phyloP scores from a whole-genome alignment of 2,113 vertebrate genomes.

The Mastomys natalensis region DNA sequence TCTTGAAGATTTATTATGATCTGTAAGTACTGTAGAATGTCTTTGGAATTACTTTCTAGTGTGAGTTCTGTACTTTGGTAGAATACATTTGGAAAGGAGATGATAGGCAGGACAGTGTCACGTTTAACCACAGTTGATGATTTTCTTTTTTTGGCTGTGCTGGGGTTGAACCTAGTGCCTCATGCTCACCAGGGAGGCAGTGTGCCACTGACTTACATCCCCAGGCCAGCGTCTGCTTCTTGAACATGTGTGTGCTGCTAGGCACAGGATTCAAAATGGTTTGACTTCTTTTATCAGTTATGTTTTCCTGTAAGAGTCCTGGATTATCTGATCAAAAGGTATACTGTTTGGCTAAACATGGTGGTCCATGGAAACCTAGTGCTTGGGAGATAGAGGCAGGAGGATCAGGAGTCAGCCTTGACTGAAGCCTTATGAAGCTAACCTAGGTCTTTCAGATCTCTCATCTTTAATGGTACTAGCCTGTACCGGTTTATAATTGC shows the following conservation, averaged over 20 bases:
- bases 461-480: background rate
- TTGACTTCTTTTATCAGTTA: background rate
- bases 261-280: background rate
- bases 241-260: background rate
- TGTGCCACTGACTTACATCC: background rate
- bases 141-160: background rate
- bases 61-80: background rate
- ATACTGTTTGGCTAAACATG: background rate
- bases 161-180: background rate
- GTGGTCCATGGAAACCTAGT: background rate
- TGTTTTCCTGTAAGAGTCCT: background rate
- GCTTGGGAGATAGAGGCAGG: background rate
- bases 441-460: background rate
- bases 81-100: constrained; percentile 50
- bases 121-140: background rate
- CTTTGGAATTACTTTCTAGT: background rate
- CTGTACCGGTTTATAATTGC: background rate
- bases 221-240: background rate
- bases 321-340: background rate
- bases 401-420: background rate
- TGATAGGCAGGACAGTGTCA: background rate
- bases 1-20: background rate
- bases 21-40: background rate
- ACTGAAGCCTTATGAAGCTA: no score
- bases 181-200: background rate